Conservation (phyloP, 2,888 invertebrate genomes). For the Apamea crenata region DNA sequence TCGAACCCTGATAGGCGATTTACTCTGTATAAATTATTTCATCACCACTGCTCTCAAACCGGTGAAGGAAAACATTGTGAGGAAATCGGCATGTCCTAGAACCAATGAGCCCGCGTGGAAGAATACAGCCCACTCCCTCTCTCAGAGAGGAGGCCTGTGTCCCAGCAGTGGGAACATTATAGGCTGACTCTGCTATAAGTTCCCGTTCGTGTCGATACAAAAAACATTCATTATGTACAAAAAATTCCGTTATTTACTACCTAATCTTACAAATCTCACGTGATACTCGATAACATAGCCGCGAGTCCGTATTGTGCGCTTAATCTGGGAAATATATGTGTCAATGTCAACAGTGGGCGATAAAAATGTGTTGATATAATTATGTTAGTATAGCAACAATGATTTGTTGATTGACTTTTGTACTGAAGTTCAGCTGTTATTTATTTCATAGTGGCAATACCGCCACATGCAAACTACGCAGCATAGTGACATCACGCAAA, state of each 20-base stretch:
- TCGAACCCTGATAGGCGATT: too few species aligned
- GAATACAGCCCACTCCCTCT: too few species aligned
- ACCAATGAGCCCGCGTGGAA: too few species aligned
- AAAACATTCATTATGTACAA: neutral
- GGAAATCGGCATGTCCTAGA: too few species aligned
- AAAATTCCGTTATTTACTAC: conserved; percentile 18
- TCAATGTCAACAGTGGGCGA: conserved; percentile 38
- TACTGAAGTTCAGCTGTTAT: neutral
- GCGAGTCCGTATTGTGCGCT: neutral
- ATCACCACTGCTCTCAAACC: too few species aligned
- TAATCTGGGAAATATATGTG: conserved; percentile 44
- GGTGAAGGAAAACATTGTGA: too few species aligned
- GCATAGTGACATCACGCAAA: too few species aligned
- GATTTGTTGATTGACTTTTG: neutral
- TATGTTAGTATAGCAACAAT: conserved; percentile 1
- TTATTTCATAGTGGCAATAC: neutral
- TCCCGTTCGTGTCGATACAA: neutral
- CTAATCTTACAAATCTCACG: conserved; percentile 21
- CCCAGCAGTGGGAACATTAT: too few species aligned
- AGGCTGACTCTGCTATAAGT: too few species aligned
- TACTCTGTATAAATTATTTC: too few species aligned
- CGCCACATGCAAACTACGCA: neutral
- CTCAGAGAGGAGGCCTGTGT: too few species aligned
- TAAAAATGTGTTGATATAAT: conserved; percentile 24
- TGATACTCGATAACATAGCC: conserved; percentile 20